Percentiles rank a stretch among this genome's conserved stretches.
Evolutionary conservation across 2,888 invertebrate genomes (phyloP).

Genomic region (Odontothrips loti): DNA sequence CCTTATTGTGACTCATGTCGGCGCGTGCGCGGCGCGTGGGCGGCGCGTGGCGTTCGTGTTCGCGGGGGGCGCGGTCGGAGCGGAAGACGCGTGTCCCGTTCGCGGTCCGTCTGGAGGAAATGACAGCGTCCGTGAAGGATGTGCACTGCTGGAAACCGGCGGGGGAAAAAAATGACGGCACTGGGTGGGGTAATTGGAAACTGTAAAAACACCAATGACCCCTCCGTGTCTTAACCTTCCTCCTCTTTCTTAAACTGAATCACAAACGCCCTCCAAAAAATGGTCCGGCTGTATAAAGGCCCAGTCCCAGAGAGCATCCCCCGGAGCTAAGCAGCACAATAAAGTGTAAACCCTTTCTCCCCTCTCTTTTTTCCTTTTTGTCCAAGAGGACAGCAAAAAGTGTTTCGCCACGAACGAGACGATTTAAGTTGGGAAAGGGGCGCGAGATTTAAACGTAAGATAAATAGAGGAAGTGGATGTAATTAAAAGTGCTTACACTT

Average conservation of each 20-base stretch:
- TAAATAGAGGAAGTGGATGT: conserved; percentile 17
- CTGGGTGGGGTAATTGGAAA: too few species aligned
- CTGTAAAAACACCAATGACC: too few species aligned
- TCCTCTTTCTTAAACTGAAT: background rate
- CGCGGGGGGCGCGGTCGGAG: background rate
- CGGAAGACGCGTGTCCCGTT: background rate
- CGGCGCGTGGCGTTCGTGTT: background rate
- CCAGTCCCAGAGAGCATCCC: too few species aligned
- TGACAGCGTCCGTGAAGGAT: too few species aligned
- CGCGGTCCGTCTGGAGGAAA: too few species aligned
- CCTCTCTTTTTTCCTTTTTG: background rate
- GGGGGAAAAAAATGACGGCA: too few species aligned
- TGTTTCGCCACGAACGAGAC: conserved; percentile 22
- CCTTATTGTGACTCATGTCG: background rate
- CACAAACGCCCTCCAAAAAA: background rate
- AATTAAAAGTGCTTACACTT: conserved; percentile 18
- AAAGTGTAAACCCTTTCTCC: conserved; percentile 9
- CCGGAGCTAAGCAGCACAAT: conserved; percentile 16
- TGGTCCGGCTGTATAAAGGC: too few species aligned
- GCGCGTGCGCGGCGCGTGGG: background rate
- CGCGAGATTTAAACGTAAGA: conserved; percentile 14
- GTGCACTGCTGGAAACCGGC: too few species aligned
- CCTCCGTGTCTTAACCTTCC: too few species aligned
- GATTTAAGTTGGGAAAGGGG: conserved; percentile 3
- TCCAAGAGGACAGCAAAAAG: background rate